Evolutionary conservation across 2,888 invertebrate species (phyloP).

Genomic region (Leptinotarsa rubiginosa): DNA sequence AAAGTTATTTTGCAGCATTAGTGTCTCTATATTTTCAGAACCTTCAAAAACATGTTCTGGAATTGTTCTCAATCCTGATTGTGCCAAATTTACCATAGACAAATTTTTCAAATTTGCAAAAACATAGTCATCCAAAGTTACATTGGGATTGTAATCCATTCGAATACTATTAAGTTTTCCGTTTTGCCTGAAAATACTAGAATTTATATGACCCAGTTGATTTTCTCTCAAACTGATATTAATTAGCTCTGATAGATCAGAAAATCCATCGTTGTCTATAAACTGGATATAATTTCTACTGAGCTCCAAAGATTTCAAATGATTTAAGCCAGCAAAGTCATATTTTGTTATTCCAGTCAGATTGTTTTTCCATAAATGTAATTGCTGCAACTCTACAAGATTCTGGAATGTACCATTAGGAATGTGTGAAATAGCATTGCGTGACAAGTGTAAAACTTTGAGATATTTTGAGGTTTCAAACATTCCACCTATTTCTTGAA

Average conservation of each 20-base stretch:
- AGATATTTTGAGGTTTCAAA: slow-evolving; percentile 75
- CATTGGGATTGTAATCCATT: slow-evolving; percentile 62
- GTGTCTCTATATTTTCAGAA: slow-evolving; percentile 70
- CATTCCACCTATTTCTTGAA: slow-evolving; percentile 67
- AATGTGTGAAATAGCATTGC: slow-evolving; percentile 74
- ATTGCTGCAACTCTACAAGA: slow-evolving; percentile 71
- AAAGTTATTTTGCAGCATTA: slow-evolving; percentile 74
- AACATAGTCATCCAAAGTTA: slow-evolving; percentile 55
- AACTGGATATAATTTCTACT: slow-evolving; percentile 75
- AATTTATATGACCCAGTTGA: slow-evolving; percentile 70
- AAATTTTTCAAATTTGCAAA: slow-evolving; percentile 69
- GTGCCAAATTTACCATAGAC: slow-evolving; percentile 46
- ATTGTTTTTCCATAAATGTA: slow-evolving; percentile 76
- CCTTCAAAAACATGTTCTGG: slow-evolving; percentile 75
- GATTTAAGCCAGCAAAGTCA: slow-evolving; percentile 73
- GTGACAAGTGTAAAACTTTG: slow-evolving; percentile 75
- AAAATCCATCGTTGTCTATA: slow-evolving; percentile 73
- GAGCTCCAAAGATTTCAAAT: slow-evolving; percentile 77
- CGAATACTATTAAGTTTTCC: slow-evolving; percentile 70
- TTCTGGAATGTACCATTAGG: slow-evolving; percentile 73
- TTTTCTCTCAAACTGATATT: slow-evolving; percentile 52
- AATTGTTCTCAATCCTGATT: slow-evolving; percentile 67
- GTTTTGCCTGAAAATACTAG: slow-evolving; percentile 73
- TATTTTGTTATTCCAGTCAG: slow-evolving; percentile 65
- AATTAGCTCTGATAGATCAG: slow-evolving; percentile 47